Evolutionary conservation across 2,888 invertebrate genomes (phyloP).

Genomic region (Eucera pruinosa): DNA sequence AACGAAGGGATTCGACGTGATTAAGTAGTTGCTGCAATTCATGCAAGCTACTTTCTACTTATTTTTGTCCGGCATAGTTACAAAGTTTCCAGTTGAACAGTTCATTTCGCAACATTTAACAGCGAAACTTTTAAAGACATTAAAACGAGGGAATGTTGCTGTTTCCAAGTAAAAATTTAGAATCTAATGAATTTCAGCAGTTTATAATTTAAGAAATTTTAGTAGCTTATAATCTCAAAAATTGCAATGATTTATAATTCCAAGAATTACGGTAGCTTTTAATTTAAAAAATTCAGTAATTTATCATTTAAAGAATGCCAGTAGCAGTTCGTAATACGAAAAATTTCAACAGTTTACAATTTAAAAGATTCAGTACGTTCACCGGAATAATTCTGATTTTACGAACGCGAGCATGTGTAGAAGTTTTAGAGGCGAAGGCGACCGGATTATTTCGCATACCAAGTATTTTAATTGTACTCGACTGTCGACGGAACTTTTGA

Average conservation of each 20-base stretch:
- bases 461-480: not conserved
- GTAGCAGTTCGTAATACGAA: too few relatives aligned
- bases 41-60: not conserved
- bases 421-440: not conserved
- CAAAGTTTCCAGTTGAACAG: not conserved
- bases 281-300: not conserved
- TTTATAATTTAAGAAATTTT: too few relatives aligned
- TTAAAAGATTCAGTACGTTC: too few relatives aligned
- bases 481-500: constrained; percentile 6
- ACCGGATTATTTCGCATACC: not conserved
- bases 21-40: constrained; percentile 8
- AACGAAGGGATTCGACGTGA: not conserved
- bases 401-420: too few relatives aligned
- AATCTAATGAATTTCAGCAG: too few relatives aligned
- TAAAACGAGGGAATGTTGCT: not conserved
- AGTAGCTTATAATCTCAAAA: too few relatives aligned
- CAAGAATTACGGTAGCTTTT: too few relatives aligned
- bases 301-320: too few relatives aligned
- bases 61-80: not conserved
- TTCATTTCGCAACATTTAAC: not conserved
- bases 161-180: too few relatives aligned
- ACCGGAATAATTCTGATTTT: not conserved
- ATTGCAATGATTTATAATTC: too few relatives aligned
- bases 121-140: not conserved
- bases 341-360: too few relatives aligned